Base-by-base conservation (phyloP, 2,113 vertebrate genomes). In the Laticauda laticaudata region DNA sequence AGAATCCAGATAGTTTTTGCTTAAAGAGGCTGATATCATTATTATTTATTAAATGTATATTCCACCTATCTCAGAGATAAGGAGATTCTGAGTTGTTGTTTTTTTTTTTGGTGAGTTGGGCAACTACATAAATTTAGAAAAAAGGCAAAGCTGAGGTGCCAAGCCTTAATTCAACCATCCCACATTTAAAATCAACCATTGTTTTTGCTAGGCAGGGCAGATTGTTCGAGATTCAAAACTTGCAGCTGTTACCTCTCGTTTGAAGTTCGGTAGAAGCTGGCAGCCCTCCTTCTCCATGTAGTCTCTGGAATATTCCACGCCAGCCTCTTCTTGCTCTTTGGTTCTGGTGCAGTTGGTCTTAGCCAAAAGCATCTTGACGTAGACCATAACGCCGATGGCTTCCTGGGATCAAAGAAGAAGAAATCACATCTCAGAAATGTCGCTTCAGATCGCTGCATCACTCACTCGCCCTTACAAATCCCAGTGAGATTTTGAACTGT, bases 241-340 rank as follows among this genome's bases (percentile, higher is more conserved):
- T 5, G 15, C 20, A 5, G 24, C 29, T 0, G 21, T 91, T 69
- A 91, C 90, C 64, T 54, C n/a, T 21, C 26, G 48, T 26, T 91
- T 21, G 0, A 1, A 1, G 24, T 9, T 3, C 1, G 45, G 61
- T 0, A 23, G n/a, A 12, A 69, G 29, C 2, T 81, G 29, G 15
- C 90, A 91, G 0, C 14, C 51, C 48, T 15, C 4, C 26, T n/a
- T 14, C 2, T 55, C 51, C 48, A 75, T 26, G 20, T 24, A 9
- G 0, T 10, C 11, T 11, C 24, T 39, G 2, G n/a, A 26, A 14
- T 54, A 3, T 0, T 2, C 1, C 20, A 75, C 12, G 1, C 21
- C 26, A 5, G 3, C 24, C 11, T 15, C 2, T 29, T 29, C 4
- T 59, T 24, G 21, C 51, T 18, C 4, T 14, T 51, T 0, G 1